Evolutionary conservation across 2,888 invertebrate species (phyloP).

Genomic region (Noctua comes): DNA sequence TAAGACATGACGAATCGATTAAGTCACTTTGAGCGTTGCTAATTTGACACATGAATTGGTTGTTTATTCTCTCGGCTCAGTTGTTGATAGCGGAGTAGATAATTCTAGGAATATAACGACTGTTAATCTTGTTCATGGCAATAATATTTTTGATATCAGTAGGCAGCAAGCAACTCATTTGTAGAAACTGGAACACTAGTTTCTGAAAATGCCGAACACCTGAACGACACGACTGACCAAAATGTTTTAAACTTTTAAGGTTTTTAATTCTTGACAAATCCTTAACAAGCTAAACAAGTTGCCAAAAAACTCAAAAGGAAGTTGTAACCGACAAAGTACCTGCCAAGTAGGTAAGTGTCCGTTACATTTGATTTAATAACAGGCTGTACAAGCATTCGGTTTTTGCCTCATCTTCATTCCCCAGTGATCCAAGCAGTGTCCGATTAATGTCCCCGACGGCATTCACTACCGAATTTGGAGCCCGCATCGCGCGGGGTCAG

Average conservation of each 20-base stretch:
- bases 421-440: slow-evolving; percentile 73
- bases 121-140: slow-evolving; percentile 14
- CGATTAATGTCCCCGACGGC: slow-evolving; percentile 84
- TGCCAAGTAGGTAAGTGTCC: slow-evolving; percentile 10
- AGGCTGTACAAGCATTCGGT: slow-evolving; percentile 43
- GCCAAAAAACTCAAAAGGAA: slow-evolving; percentile 1
- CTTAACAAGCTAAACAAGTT: background rate
- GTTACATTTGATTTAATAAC: slow-evolving; percentile 52
- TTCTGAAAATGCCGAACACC: background rate
- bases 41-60: slow-evolving; percentile 60
- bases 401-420: slow-evolving; percentile 69
- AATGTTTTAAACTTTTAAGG: background rate
- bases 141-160: background rate
- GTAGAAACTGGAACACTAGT: background rate
- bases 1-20: slow-evolving; percentile 57
- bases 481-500: slow-evolving; percentile 82
- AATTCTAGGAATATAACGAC: slow-evolving; percentile 25
- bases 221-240: background rate
- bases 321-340: slow-evolving; percentile 13
- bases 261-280: slow-evolving; percentile 9
- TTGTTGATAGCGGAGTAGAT: slow-evolving; percentile 26
- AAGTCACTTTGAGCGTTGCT: slow-evolving; percentile 46
- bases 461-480: slow-evolving; percentile 84
- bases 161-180: background rate
- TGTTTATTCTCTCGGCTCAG: slow-evolving; percentile 40